Evolutionary conservation across 2,888 invertebrate species (phyloP).

Genomic region (Macroteleia sp.): DNA sequence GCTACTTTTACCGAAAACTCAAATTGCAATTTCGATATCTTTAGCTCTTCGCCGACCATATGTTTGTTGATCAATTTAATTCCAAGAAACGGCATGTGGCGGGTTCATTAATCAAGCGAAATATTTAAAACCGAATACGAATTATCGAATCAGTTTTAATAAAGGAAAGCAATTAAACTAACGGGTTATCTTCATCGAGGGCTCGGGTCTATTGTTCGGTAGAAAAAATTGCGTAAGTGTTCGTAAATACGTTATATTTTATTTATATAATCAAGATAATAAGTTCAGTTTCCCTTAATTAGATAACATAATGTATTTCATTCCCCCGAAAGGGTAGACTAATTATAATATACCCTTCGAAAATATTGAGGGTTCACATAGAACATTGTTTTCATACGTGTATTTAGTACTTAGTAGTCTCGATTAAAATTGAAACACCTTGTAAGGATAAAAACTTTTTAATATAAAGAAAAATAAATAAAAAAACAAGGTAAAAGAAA

Average conservation of each 20-base stretch:
- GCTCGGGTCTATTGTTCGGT: conserved; percentile 13
- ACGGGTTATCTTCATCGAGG: conserved; percentile 12
- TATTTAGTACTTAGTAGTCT: too few relatives aligned
- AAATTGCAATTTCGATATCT: conserved; percentile 2
- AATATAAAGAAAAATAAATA: too few relatives aligned
- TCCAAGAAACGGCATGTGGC: conserved; percentile 16
- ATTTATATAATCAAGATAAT: conserved; percentile 69
- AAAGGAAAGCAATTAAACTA: conserved; percentile 32
- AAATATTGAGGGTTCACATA: too few relatives aligned
- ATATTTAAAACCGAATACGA: conserved; percentile 22
- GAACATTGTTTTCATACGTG: too few relatives aligned
- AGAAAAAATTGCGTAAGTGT: conserved; percentile 28
- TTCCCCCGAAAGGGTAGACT: too few relatives aligned
- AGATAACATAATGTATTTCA: too few relatives aligned
- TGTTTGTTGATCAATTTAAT: conserved; percentile 13
- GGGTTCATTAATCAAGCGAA: conserved; percentile 32
- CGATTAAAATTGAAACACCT: too few relatives aligned
- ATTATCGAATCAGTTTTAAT: conserved; percentile 19
- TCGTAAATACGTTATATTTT: conserved; percentile 61
- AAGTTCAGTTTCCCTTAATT: too few relatives aligned
- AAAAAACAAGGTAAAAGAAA: too few relatives aligned
- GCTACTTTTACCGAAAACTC: too few relatives aligned
- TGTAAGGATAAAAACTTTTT: too few relatives aligned
- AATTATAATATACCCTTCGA: too few relatives aligned
- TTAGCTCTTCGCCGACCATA: conserved; percentile 22